Conservation (phyloP, 2,797 vertebrate genomes). For the Scarus forsteni region DNA sequence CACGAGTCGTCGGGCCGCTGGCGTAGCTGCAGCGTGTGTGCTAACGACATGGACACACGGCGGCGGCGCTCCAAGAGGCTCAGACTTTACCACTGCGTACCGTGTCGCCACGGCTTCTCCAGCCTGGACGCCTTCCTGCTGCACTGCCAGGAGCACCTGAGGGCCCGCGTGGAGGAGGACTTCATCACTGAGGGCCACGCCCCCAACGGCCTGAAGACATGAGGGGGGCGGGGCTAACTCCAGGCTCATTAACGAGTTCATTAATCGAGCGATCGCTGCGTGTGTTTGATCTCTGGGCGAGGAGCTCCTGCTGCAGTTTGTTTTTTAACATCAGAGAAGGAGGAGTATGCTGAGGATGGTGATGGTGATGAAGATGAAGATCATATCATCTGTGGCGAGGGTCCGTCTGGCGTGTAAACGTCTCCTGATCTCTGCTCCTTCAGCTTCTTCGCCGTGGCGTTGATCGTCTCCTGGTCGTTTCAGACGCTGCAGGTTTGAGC, state of each 20-base stretch:
- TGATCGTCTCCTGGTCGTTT: no score
- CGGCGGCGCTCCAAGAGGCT: slow-evolving; percentile 54
- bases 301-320: no score
- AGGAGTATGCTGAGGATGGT: no score
- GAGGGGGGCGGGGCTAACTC: slow-evolving; percentile 8
- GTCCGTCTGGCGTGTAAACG: no score
- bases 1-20: slow-evolving; percentile 66
- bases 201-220: slow-evolving; percentile 44
- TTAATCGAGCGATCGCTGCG: slow-evolving; percentile 9
- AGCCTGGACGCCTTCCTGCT: slow-evolving; percentile 78
- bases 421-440: no score
- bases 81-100: slow-evolving; percentile 83
- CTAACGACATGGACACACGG: slow-evolving; percentile 66
- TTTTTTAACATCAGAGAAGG: no score
- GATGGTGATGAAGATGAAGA: no score
- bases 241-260: slow-evolving; percentile 19
- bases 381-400: no score
- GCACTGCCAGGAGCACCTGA: slow-evolving; percentile 84
- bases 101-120: slow-evolving; percentile 80
- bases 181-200: slow-evolving; percentile 37
- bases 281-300: no score
- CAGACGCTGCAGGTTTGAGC: no score
- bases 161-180: slow-evolving; percentile 73
- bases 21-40: slow-evolving; percentile 80
- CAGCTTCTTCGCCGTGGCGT: no score